Base-by-base conservation (phyloP, 2,888 invertebrate genomes). In the Leucozona laternaria region DNA sequence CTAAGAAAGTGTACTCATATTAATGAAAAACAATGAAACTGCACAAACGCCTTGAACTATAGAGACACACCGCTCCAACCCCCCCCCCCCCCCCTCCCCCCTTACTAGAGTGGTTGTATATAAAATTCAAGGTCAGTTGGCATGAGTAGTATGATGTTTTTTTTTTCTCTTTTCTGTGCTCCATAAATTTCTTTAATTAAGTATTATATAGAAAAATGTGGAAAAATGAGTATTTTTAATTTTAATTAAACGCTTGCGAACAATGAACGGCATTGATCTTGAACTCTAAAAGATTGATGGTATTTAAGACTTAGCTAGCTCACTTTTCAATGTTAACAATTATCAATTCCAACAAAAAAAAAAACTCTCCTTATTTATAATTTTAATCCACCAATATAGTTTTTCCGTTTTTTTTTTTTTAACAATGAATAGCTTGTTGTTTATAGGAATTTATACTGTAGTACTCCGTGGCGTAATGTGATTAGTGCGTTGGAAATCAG, bases 121-220 rank as follows among this genome's bases (percentile, higher is more conserved):
- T 68, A 43, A 45, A 55, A 43, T 10, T 79, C 43, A 84, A 84
- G 83, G 83, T 45, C 71, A 48, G 43, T 31, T 31, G 4, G 48
- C 20, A 34, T 48, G 22, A 45, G 20, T n/a, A 45, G 55, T 43
- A 40, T 22, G 28, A 40, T 4, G 55, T 37, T 20, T 20, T 20
- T 58, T n/a, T n/a, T 48, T 37, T 37, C 34, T 57, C 4, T 25
- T 34, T 17, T 82, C 22, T 37, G n/a, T 43, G 79, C 40, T 20
- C n/a, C 70, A 84, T 71, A 64, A 57, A 22, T 75, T 79, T 70
- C 20, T 17, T 71, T 58, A 70, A 75, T 57, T 50, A 75, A 62
- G 53, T 53, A n/a, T 58, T 17, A 57, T 17, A 57, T 60, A 20
- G 66, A 40, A 57, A 64, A 55, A 45, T 48, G 48, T 37, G 50